phyloP scores from a whole-genome alignment of 2,797 vertebrate genomes.

The Chaetophractus vellerosus region DNA sequence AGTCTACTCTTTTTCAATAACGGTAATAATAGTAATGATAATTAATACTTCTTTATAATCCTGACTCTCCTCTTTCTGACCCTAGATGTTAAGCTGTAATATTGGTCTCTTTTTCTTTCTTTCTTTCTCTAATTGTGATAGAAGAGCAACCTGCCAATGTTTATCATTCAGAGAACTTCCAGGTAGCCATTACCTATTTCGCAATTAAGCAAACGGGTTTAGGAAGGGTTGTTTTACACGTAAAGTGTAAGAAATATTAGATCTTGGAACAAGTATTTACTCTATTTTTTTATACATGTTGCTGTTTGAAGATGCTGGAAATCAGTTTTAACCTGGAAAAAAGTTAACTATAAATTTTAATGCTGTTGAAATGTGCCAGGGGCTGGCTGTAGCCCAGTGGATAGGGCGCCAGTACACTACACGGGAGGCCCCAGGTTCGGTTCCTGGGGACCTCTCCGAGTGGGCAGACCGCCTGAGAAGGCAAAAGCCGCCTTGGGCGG shows the following conservation, averaged over 20 bases:
- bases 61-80: not conserved
- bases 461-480: too few species aligned
- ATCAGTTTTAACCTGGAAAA: not conserved
- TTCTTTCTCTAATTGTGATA: not conserved
- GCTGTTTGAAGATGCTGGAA: not conserved
- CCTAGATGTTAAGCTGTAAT: not conserved
- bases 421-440: too few species aligned
- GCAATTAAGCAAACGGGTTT: conserved; percentile 14
- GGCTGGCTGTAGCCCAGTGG: too few species aligned
- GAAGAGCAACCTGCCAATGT: not conserved
- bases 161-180: not conserved
- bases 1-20: not conserved
- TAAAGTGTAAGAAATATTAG: conserved; percentile 3
- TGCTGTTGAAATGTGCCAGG: too few species aligned
- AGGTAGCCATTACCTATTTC: not conserved
- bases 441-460: too few species aligned
- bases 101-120: not conserved
- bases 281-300: not conserved
- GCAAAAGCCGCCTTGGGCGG: too few species aligned
- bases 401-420: too few species aligned
- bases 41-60: not conserved
- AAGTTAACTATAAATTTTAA: not conserved
- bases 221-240: not conserved
- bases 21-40: not conserved
- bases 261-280: not conserved